Base-by-base conservation (phyloP, 2,113 vertebrate genomes). In the Sardina pilchardus region DNA sequence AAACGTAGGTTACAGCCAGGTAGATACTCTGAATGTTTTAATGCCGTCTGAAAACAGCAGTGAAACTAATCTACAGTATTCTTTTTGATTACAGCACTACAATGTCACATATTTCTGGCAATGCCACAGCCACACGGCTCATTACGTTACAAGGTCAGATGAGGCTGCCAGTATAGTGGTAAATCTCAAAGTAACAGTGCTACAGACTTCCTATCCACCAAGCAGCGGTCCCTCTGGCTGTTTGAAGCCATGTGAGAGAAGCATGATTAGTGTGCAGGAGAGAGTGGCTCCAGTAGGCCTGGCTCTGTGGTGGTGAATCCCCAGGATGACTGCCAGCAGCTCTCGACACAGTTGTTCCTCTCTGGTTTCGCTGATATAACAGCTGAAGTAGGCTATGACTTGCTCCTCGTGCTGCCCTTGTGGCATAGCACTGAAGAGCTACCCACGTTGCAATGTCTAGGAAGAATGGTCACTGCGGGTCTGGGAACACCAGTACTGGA, bases 191-290 rank as follows among this genome's bases (percentile, higher is more conserved):
- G 34, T 85, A 24, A 16, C 82, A 85, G 0, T 4, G n/a, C 26
- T 83, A 45, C 8, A 81, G 48, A 21, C 17, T 34, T 4, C 80
- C 48, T 8, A 85, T 14, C 67, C 63, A 83, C 9, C 48, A 1
- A 44, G 84, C 34, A 85, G 42, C 30, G 80, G 48, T 21, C 84
- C 86, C 59, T 85, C 86, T 10, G 78, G 56, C 6, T 87, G 5
- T 36, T 24, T 42, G 19, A 88, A 85, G 82, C 71, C 82, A 88
- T 26, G 71, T 47, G 24, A 88, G 75, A 9, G 71, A 48, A 14
- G 42, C 67, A 6, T 85, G 39, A 43, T 85, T 78, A n/a, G 56
- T 59, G 3, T 30, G 24, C 42, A 71, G 81, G 6, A 34, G 42
- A 24, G 53, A 44, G 9, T 24, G 36, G 21, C 17, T 26, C 14